phyloP scores from a whole-genome alignment of 2,797 vertebrate species.

The Podargus strigoides region DNA sequence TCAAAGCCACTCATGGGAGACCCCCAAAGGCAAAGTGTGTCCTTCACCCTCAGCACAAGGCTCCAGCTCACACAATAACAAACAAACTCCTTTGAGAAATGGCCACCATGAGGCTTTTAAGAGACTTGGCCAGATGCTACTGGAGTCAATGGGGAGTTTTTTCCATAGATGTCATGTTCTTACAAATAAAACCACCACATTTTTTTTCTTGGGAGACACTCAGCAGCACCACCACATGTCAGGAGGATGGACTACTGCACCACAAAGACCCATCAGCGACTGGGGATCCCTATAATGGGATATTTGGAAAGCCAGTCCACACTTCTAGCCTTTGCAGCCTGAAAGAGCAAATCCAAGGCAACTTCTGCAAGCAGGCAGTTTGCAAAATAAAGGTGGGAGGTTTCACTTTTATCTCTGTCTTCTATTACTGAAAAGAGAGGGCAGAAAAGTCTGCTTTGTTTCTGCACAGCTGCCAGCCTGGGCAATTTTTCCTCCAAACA shows the following conservation, averaged over 20 bases:
- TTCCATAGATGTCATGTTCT: not conserved
- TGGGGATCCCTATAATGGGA: accelerated
- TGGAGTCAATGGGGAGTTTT: not conserved
- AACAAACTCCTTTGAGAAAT: not conserved
- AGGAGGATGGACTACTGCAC: not conserved
- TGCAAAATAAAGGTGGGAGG: not conserved
- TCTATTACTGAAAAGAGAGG: not conserved
- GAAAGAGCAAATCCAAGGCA: not conserved
- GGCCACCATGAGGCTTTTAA: not conserved
- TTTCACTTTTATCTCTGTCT: not conserved
- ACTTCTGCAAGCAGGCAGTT: not conserved
- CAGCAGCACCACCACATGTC: not conserved
- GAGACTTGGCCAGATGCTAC: not conserved
- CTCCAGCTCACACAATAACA: not conserved
- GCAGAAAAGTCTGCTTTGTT: not conserved
- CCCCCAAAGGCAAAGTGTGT: not conserved
- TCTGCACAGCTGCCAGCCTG: not conserved
- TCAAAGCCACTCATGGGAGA: not conserved
- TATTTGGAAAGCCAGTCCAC: not conserved
- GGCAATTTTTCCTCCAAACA: not conserved
- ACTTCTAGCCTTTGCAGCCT: not conserved
- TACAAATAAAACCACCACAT: not conserved
- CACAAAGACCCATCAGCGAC: accelerated
- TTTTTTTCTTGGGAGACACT: not conserved
- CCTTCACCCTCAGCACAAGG: not conserved